Evolutionary conservation across 2,797 vertebrate genomes (phyloP).

Genomic region (Eutrigla gurnardus): DNA sequence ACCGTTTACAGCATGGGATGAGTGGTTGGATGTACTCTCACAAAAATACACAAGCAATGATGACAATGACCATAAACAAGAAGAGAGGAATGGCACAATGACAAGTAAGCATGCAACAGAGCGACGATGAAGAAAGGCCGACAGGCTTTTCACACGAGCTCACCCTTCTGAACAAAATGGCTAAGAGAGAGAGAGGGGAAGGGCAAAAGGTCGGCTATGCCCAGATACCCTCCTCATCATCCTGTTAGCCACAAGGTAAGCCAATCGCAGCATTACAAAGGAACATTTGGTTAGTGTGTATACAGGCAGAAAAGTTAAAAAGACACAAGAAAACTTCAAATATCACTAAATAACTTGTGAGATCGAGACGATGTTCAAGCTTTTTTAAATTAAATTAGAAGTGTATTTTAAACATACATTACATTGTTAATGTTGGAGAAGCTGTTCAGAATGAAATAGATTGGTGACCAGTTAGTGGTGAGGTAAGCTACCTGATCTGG

Average conservation of each 20-base stretch:
- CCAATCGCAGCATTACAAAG: constrained; percentile 94
- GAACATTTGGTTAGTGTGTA: constrained; percentile 91
- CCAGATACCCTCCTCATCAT: constrained; percentile 99
- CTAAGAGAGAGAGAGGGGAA: constrained; percentile 82
- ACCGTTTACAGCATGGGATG: constrained; percentile 13
- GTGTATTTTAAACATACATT: neutral
- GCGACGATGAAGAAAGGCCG: constrained; percentile 41
- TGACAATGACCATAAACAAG: constrained; percentile 2
- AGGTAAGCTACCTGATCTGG: constrained; percentile 92
- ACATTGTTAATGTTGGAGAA: constrained; percentile 5
- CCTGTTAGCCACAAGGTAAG: constrained; percentile 88
- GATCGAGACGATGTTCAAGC: too few species aligned
- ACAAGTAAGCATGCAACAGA: constrained; percentile 62
- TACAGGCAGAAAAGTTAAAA: constrained; percentile 12
- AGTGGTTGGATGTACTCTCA: constrained; percentile 17
- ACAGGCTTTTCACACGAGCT: constrained; percentile 83
- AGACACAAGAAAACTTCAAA: constrained; percentile 33
- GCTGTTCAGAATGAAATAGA: neutral
- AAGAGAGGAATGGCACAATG: constrained; percentile 31
- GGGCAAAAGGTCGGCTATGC: constrained; percentile 94
- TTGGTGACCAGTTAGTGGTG: neutral
- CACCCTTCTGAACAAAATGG: constrained; percentile 99
- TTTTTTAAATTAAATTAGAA: neutral
- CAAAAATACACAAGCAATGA: constrained; percentile 11
- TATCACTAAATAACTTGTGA: too few species aligned